phyloP scores from a whole-genome alignment of 1,140 invertebrate genomes.

The Bombyx mandarina region DNA sequence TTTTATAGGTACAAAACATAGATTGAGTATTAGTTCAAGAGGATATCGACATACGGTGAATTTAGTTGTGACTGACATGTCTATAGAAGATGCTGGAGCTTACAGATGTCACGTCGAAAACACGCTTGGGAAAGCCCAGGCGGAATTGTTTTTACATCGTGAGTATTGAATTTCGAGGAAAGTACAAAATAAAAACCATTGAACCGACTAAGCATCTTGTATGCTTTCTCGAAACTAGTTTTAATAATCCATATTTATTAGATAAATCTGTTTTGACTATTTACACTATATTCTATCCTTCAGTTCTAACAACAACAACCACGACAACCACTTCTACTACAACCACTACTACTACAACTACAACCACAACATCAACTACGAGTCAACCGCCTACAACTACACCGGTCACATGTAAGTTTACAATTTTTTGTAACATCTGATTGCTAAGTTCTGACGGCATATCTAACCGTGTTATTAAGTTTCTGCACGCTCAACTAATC shows the following conservation, averaged over 20 bases:
- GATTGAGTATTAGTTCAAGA: slow-evolving; percentile 30
- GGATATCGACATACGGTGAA: slow-evolving; percentile 49
- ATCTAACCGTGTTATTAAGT: too few species aligned
- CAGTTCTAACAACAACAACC: slow-evolving; percentile 40
- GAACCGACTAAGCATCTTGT: too few species aligned
- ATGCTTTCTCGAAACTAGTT: background rate
- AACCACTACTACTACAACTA: slow-evolving; percentile 41
- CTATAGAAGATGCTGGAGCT: slow-evolving; percentile 46
- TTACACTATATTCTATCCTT: slow-evolving; percentile 1
- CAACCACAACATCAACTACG: slow-evolving; percentile 34
- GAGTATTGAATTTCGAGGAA: slow-evolving; percentile 10
- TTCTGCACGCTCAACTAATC: too few species aligned
- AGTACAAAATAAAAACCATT: background rate
- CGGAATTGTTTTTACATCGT: slow-evolving; percentile 36
- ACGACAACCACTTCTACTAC: slow-evolving; percentile 38
- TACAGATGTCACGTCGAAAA: slow-evolving; percentile 56
- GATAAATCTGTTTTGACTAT: background rate
- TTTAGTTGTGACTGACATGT: slow-evolving; percentile 40
- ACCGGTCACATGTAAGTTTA: slow-evolving; percentile 34
- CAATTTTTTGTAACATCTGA: slow-evolving; percentile 1
- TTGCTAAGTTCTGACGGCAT: too few species aligned
- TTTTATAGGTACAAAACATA: slow-evolving; percentile 39
- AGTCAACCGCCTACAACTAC: slow-evolving; percentile 32
- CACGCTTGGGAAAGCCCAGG: slow-evolving; percentile 37
- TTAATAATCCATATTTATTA: background rate